Conservation (phyloP, 2,888 invertebrate species). For the Heterodera filipjevi region DNA sequence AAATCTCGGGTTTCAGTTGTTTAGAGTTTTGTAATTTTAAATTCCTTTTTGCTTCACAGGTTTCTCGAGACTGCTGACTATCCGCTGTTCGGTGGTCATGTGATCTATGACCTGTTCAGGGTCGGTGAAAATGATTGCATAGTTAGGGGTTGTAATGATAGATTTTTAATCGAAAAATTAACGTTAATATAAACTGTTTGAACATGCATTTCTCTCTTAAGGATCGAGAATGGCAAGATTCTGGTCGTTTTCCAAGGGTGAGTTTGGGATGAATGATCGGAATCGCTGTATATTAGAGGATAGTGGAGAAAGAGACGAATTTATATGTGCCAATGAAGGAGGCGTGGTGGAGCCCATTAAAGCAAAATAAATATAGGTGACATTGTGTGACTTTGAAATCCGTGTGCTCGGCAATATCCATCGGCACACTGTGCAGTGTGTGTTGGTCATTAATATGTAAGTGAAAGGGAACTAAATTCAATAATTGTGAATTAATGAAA, state of each 20-base stretch:
- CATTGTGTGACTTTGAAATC: conserved; percentile 66
- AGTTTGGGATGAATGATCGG: not conserved
- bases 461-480: not conserved
- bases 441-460: conserved; percentile 54
- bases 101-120: conserved; percentile 66
- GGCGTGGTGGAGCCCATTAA: too few relatives aligned
- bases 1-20: too few relatives aligned
- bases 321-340: too few relatives aligned
- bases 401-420: conserved; percentile 66
- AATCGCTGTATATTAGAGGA: not conserved
- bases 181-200: too few relatives aligned
- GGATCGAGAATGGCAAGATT: conserved; percentile 64
- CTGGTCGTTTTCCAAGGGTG: conserved; percentile 41
- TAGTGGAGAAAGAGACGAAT: too few relatives aligned
- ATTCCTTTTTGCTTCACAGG: not conserved
- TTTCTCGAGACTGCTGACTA: conserved; percentile 67
- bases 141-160: too few relatives aligned
- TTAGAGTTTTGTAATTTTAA: not conserved
- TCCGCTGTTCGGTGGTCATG: conserved; percentile 67
- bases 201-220: conserved; percentile 41
- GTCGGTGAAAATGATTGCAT: not conserved
- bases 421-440: conserved; percentile 60
- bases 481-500: not conserved
- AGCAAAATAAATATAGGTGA: conserved; percentile 54
- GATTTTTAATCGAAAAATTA: too few relatives aligned